Evolutionary conservation across 2,797 vertebrate genomes (phyloP).

Genomic region (Uromys caudimaculatus): DNA sequence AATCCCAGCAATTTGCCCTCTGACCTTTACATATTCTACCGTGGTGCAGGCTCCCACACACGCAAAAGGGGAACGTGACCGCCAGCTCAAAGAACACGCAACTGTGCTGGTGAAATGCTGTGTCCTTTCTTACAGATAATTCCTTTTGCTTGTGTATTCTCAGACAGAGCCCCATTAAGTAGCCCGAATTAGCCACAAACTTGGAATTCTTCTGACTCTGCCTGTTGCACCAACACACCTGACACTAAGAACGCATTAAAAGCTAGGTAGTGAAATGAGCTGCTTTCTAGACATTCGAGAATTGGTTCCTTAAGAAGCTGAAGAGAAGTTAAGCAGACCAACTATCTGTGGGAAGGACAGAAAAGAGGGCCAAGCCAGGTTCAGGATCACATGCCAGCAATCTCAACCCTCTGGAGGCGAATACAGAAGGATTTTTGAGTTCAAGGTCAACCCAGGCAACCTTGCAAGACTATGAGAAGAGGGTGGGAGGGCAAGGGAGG

Average conservation of each 20-base stretch:
- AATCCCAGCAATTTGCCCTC: no score
- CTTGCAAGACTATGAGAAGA: neutral
- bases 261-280: neutral
- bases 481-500: no score
- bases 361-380: neutral
- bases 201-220: no score
- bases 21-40: no score
- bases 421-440: neutral
- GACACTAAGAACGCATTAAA: neutral
- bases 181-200: neutral
- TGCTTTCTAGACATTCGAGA: slow-evolving; percentile 31
- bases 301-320: slow-evolving; percentile 12
- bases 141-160: neutral
- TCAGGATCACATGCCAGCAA: no score
- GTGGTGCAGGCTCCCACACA: no score
- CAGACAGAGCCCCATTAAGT: neutral
- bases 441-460: neutral
- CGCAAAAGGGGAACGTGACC: neutral
- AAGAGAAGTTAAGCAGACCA: neutral
- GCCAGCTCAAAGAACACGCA: slow-evolving; percentile 21
- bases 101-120: slow-evolving; percentile 25
- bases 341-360: neutral
- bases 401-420: neutral
- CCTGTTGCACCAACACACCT: neutral
- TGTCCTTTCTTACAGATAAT: neutral